phyloP scores from a whole-genome alignment of 2,113 vertebrate species.

The Anarhynchus alexandrinus region DNA sequence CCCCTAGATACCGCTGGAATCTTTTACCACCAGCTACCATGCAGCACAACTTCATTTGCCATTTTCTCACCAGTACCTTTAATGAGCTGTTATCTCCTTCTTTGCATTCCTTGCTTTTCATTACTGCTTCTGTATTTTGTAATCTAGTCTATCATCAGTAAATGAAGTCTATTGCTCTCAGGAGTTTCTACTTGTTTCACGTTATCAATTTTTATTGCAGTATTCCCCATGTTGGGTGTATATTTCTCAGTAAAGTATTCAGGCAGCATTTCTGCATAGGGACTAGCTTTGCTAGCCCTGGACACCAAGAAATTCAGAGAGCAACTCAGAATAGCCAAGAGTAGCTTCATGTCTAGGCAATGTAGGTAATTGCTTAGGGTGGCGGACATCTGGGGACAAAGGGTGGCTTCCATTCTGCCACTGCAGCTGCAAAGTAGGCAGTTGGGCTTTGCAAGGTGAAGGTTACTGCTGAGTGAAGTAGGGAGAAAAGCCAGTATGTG shows the following conservation, averaged over 20 bases:
- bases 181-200: neutral
- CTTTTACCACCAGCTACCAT: neutral
- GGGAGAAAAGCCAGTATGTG: neutral
- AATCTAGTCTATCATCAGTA: neutral
- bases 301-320: neutral
- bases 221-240: neutral
- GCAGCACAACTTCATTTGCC: neutral
- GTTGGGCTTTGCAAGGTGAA: neutral
- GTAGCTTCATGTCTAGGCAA: neutral
- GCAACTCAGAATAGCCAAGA: neutral
- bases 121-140: neutral
- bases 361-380: accelerated
- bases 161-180: neutral
- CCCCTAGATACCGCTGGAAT: neutral
- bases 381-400: neutral
- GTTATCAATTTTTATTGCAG: neutral
- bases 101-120: neutral
- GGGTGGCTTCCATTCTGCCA: neutral
- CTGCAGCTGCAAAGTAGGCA: neutral
- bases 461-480: neutral
- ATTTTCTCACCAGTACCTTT: neutral
- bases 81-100: neutral
- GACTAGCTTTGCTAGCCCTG: neutral
- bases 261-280: neutral
- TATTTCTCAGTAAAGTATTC: constrained; percentile 31